A percentile compares a stretch with the other conserved stretches of the same genome.
Conservation (phyloP, 2,113 vertebrate genomes). For the Cottus gobio region DNA sequence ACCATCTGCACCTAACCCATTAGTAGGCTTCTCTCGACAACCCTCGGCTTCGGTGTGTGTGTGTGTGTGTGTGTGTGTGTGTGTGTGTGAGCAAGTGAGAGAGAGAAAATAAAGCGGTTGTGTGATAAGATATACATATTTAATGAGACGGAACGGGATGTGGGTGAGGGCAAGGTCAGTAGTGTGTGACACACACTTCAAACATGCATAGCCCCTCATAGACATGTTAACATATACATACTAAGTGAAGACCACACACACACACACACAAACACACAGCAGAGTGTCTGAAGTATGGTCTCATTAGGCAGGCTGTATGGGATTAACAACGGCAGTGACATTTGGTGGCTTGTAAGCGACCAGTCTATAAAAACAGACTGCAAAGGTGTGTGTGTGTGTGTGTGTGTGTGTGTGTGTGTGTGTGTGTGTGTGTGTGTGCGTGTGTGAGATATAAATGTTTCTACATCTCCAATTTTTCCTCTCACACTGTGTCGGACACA, state of each 20-base stretch:
- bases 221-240: constrained; percentile 58
- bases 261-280: constrained; percentile 11
- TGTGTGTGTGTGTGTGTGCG: constrained; percentile 19
- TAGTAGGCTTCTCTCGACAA: constrained; percentile 41
- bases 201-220: constrained; percentile 40
- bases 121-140: constrained; percentile 99
- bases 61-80: constrained; percentile 33
- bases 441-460: constrained; percentile 51
- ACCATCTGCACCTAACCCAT: constrained; percentile 23
- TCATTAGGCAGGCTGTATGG: constrained; percentile 77
- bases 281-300: constrained; percentile 72
- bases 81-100: background rate
- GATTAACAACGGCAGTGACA: constrained; percentile 80
- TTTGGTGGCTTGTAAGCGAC: constrained; percentile 78
- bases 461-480: constrained; percentile 45
- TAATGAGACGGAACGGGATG: constrained; percentile 98
- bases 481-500: constrained; percentile 28
- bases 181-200: constrained; percentile 64
- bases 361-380: constrained; percentile 78
- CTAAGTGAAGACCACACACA: constrained; percentile 18
- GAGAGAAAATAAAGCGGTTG: constrained; percentile 48
- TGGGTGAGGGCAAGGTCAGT: constrained; percentile 79
- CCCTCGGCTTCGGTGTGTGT: constrained; percentile 79
- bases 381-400: constrained; percentile 46
- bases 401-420: constrained; percentile 26